Base-by-base conservation (phyloP, 2,113 vertebrate species). In the Benitochromis conjunctus region DNA sequence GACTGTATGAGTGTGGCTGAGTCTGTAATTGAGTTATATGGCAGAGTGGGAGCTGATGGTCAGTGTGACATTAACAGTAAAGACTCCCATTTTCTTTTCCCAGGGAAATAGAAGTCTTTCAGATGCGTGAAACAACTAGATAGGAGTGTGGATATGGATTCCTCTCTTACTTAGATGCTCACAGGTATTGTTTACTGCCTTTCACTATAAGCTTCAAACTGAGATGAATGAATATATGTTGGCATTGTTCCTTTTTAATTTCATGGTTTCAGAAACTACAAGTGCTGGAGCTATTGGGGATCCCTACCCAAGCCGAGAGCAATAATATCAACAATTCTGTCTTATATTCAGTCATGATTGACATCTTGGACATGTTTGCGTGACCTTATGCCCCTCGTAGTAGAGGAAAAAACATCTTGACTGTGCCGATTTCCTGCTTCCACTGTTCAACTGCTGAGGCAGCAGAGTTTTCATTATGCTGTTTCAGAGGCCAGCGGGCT, bases 361-460 rank as follows among this genome's bases (percentile, higher is more conserved):
- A 71, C 85, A 77, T 57, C 19, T 84, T 64, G 57, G 84, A 82
- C 88, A 16, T 69, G 38, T 79, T 78, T 41, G 16, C 31, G 54
- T 79, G 91, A 88, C 91, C 88, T 83, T 34, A 51, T 86, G 88
- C 54, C 89, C 87, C 38, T 8, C 0, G 21, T 83, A 74, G 87
- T 86, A 26, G 79, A 29, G 3, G 13, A 9, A 62, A 51, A 19
- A 41, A 19, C 7, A 16, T 74, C 64, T 69, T n/a, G 51, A 12
- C 86, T 86, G 66, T 56, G 13, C 9, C 80, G 66, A 81, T 48
- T 11, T 77, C 56, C 55, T 84, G 78, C 74, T 69, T 86, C 91
- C 85, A 48, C 91, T 88, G 84, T 91, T 91, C 0, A 48, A 4
- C 69, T 91, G 91, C 92, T 91, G 89, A 92, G 79, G 74, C 85